phyloP scores from a whole-genome alignment of 2,113 vertebrate species.

The Eonycteris spelaea region DNA sequence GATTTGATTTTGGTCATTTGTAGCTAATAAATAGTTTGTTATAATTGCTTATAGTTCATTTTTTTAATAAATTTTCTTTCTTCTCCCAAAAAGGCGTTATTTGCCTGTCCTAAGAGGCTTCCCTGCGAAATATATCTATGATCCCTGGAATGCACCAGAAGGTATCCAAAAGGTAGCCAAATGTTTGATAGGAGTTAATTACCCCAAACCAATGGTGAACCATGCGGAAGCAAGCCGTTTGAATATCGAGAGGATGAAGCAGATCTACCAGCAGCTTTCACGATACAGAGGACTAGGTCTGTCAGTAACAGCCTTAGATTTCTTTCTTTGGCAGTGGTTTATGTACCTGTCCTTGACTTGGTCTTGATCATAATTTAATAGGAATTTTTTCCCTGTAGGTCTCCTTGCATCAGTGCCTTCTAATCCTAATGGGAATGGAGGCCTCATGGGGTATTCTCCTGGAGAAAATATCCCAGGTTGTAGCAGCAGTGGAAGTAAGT shows the following conservation, averaged over 20 bases:
- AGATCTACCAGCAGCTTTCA: conserved; percentile 97
- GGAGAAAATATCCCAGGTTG: conserved; percentile 81
- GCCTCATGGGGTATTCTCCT: conserved; percentile 81
- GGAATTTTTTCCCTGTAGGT: conserved; percentile 79
- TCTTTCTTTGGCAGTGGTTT: neutral
- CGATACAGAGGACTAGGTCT: conserved; percentile 94
- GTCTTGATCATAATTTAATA: neutral
- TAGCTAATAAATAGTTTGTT: neutral
- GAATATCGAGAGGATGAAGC: conserved; percentile 97
- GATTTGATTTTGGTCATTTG: neutral
- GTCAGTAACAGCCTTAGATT: neutral
- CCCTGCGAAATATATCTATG: conserved; percentile 96
- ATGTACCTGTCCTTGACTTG: neutral
- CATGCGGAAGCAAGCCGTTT: conserved; percentile 94
- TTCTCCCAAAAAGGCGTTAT: conserved; percentile 86
- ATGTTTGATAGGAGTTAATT: conserved; percentile 93
- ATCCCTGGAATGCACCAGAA: conserved; percentile 97
- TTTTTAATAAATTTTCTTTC: conserved; percentile 35
- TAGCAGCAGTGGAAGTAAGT: conserved; percentile 82
- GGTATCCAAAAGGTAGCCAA: conserved; percentile 93
- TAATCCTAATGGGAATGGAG: conserved; percentile 85
- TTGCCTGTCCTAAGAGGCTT: conserved; percentile 93
- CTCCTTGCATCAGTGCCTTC: conserved; percentile 92
- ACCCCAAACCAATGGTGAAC: conserved; percentile 96
- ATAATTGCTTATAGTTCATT: neutral